A percentile compares a stretch with the other conserved stretches of the same genome.
phyloP scores from a whole-genome alignment of 2,113 vertebrate species.

The Charina bottae region DNA sequence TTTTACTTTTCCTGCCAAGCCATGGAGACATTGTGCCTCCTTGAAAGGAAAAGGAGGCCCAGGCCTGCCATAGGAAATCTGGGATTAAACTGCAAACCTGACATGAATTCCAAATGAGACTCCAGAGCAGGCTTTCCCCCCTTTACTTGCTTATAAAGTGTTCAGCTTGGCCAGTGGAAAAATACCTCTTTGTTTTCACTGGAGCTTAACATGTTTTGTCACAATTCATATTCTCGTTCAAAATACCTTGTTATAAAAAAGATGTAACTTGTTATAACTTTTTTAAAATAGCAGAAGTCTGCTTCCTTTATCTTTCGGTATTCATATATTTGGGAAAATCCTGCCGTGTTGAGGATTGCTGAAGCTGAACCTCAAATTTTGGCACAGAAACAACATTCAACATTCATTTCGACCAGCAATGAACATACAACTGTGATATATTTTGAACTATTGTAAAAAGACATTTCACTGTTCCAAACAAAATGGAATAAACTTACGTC shows the following conservation, averaged over 20 bases:
- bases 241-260: conserved; percentile 33
- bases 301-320: neutral
- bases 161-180: conserved; percentile 29
- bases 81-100: conserved; percentile 52
- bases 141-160: conserved; percentile 34
- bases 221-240: conserved; percentile 52
- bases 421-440: neutral
- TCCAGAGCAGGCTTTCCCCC: conserved; percentile 49
- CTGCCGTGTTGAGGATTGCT: neutral
- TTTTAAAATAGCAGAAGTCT: neutral
- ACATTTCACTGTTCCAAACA: neutral
- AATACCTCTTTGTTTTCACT: conserved; percentile 45
- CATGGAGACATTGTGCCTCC: conserved; percentile 39
- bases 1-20: conserved; percentile 46
- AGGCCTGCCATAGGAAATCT: conserved; percentile 36
- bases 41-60: conserved; percentile 46
- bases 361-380: neutral
- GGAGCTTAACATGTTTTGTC: conserved; percentile 50
- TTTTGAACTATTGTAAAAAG: neutral
- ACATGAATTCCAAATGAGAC: conserved; percentile 56
- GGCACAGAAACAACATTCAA: too few relatives aligned
- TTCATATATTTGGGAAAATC: neutral
- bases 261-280: neutral
- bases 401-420: neutral
- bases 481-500: neutral